Percentiles rank a stretch among this genome's conserved stretches.
These are phyloP conservation scores for Gnathonemus echidnorhynchus DNA, from an alignment of 2,113 vertebrate species.

Conservation along the genomic window DNA sequence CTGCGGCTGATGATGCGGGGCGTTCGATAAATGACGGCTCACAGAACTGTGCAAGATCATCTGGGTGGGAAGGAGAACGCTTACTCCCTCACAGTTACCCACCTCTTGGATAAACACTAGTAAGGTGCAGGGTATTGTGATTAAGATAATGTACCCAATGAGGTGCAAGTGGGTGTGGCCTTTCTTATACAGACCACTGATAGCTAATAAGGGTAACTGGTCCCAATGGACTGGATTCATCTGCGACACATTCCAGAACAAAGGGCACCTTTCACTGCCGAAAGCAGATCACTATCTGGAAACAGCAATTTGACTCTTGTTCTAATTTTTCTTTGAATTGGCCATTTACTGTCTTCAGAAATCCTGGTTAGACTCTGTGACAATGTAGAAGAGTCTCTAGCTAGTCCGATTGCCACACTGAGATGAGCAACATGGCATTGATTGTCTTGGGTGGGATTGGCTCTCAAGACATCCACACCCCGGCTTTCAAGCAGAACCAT, in stretches of 20 bases:
- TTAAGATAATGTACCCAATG: neutral
- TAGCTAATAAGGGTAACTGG: neutral
- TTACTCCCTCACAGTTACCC: neutral
- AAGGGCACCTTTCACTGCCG: neutral
- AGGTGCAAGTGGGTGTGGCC: neutral
- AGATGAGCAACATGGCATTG: neutral
- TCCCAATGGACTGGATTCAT: neutral
- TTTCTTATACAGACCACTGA: neutral
- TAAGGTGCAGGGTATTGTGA: neutral
- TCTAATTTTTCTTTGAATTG: conserved; percentile 30
- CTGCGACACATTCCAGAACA: neutral
- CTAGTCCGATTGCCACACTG: neutral
- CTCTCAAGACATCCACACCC: neutral
- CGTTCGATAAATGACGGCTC: neutral
- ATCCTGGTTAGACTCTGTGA: neutral
- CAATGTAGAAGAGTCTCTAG: neutral
- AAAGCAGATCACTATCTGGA: neutral
- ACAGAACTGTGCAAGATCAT: neutral
- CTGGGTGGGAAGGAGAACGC: neutral
- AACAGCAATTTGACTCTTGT: neutral
- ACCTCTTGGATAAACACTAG: neutral
- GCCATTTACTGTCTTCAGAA: neutral
- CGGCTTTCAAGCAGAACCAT: neutral
- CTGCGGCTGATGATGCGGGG: neutral
- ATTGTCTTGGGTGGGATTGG: neutral